phyloP scores from a whole-genome alignment of 2,888 invertebrate species.

The Dascillus cervinus region DNA sequence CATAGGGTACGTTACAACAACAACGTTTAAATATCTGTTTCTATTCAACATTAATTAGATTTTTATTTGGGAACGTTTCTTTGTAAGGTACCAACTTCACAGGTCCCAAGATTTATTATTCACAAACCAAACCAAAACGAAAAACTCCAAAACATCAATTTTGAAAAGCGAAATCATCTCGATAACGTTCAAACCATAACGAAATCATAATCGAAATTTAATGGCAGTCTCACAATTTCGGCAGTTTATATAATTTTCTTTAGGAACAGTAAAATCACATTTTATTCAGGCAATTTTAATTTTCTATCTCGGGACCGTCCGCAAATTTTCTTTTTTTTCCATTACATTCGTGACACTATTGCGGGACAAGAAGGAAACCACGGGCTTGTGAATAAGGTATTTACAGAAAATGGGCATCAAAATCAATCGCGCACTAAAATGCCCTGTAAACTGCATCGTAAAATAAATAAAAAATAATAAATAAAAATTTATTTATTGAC shows the following conservation, averaged over 20 bases:
- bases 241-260: conserved; percentile 36
- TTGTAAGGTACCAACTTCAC: conserved; percentile 32
- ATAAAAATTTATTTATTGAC: conserved; percentile 36
- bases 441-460: conserved; percentile 28
- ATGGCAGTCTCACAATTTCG: conserved; percentile 44
- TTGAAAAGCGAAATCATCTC: conserved; percentile 37
- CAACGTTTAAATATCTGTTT: conserved; percentile 42
- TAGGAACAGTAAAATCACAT: conserved; percentile 44
- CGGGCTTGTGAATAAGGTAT: conserved; percentile 13
- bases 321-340: conserved; percentile 13
- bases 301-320: conserved; percentile 34
- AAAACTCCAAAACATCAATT: conserved; percentile 41
- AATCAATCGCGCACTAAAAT: conserved; percentile 5
- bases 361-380: conserved; percentile 40
- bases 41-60: conserved; percentile 38
- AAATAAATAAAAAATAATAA: conserved; percentile 28
- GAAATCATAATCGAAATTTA: conserved; percentile 34
- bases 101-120: conserved; percentile 37
- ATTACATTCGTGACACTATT: no score
- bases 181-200: conserved; percentile 24
- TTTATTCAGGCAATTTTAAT: conserved; percentile 29
- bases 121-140: conserved; percentile 24
- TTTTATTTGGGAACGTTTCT: conserved; percentile 24
- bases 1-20: conserved; percentile 39
- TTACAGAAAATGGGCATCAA: conserved; percentile 17